Percentiles rank a stretch among this genome's conserved stretches.
phyloP scores from a whole-genome alignment of 2,797 vertebrate genomes.

The Brotula barbata region DNA sequence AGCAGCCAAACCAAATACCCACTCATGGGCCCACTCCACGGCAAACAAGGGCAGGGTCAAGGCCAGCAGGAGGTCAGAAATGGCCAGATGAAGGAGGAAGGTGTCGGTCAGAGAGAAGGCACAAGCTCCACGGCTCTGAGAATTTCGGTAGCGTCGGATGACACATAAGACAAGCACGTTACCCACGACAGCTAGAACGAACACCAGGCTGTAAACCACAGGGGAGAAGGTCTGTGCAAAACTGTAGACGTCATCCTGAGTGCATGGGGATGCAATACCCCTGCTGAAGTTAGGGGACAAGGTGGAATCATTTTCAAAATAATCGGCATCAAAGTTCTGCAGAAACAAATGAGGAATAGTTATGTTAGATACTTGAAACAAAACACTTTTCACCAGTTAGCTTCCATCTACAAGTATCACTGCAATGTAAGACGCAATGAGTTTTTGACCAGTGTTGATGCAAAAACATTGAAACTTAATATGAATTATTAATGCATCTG shows the following conservation, averaged over 20 bases:
- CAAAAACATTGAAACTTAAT: neutral
- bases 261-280: slow-evolving; percentile 52
- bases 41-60: slow-evolving; percentile 80
- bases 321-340: fast-evolving
- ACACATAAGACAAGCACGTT: slow-evolving; percentile 81
- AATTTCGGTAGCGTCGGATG: slow-evolving; percentile 75
- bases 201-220: slow-evolving; percentile 75
- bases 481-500: no score
- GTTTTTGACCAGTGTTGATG: neutral
- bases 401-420: neutral
- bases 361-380: slow-evolving; percentile 1
- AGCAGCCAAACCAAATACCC: slow-evolving; percentile 71
- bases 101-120: slow-evolving; percentile 79
- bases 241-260: slow-evolving; percentile 37
- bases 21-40: slow-evolving; percentile 69
- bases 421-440: neutral
- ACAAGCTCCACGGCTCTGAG: slow-evolving; percentile 62
- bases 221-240: slow-evolving; percentile 74
- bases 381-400: neutral
- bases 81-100: slow-evolving; percentile 83
- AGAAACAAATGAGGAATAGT: slow-evolving; percentile 1
- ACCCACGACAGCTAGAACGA: slow-evolving; percentile 77
- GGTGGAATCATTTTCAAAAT: no score
- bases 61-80: slow-evolving; percentile 83
- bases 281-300: fast-evolving